A percentile compares a stretch with the other conserved stretches of the same genome.
Conservation (phyloP, 2,113 vertebrate species). For the Tragelaphus strepsiceros region DNA sequence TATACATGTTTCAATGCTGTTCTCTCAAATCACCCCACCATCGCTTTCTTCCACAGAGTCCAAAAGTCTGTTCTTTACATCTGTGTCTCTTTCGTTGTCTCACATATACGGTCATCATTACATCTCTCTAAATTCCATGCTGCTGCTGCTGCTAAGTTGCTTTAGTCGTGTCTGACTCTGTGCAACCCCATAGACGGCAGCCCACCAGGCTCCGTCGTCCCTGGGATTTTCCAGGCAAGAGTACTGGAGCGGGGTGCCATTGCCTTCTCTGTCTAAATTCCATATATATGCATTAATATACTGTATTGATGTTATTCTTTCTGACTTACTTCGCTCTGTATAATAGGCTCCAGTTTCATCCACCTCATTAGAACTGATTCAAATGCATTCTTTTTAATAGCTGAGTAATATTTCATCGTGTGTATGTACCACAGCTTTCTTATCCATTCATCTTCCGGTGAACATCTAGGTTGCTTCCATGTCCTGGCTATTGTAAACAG, state of each 20-base stretch:
- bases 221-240: too few species aligned
- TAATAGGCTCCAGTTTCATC: neutral
- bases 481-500: neutral
- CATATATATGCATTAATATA: neutral
- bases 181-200: too few species aligned
- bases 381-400: neutral
- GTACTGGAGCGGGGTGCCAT: too few species aligned
- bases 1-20: neutral
- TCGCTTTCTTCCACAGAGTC: neutral
- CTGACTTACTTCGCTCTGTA: neutral
- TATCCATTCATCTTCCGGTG: neutral
- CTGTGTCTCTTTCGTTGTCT: neutral
- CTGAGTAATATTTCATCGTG: neutral
- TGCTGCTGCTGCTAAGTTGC: too few species aligned
- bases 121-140: neutral
- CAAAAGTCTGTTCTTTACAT: neutral
- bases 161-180: too few species aligned
- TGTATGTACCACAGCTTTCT: neutral
- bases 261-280: too few species aligned
- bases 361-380: neutral
- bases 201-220: rapidly evolving
- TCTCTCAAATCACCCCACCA: neutral
- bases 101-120: neutral
- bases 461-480: neutral
- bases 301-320: neutral